Base-by-base conservation (phyloP, 2,888 invertebrate species). In the Agrypnus murinus region DNA sequence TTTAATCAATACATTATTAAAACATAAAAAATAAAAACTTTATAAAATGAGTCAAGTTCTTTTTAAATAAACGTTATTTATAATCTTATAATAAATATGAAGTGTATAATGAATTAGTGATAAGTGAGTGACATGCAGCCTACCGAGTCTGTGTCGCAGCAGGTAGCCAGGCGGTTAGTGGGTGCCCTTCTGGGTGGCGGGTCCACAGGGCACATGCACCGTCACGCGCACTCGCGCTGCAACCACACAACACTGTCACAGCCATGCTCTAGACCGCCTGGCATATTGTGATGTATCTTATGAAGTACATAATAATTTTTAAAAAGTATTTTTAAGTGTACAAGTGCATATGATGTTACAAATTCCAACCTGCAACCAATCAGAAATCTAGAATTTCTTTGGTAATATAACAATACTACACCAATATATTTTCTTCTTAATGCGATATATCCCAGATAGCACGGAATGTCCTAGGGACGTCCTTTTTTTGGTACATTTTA, bases 151-250 rank as follows among this genome's bases (percentile, higher is more conserved):
- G 83, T 83, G 81, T 82, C 77, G 83, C 78, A 82, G 84, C 83
- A 80, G 81, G 82, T 82, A 82, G 83, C 82, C 81, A 80, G 83
- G 82, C 81, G 77, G 84, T 85, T 85, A 85, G 83, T 82, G 81
- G 80, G 82, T 82, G 81, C 81, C 84, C 83, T 83, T 83, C 82
- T 83, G 84, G 80, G 80, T 80, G 82, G 83, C 82, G 78, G 84
- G 82, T 83, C 85, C 83, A 83, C 84, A 84, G 84, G 93, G 92
- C 91, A 93, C 94, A 93, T 93, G 93, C 92, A 93, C 92, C 91
- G 93, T 93, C 90, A 93, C 92, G 90, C 93, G 92, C 91, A 93
- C 93, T 91, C 93, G 92, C 91, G 93, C 94, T 94, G 94, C 92
- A 93, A 94, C 91, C 92, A 85, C 85, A 84, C 84, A 84, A 85